A percentile compares a stretch with the other conserved stretches of the same genome.
phyloP scores from a whole-genome alignment of 1,140 invertebrate species.

The Octopus sinensis region DNA sequence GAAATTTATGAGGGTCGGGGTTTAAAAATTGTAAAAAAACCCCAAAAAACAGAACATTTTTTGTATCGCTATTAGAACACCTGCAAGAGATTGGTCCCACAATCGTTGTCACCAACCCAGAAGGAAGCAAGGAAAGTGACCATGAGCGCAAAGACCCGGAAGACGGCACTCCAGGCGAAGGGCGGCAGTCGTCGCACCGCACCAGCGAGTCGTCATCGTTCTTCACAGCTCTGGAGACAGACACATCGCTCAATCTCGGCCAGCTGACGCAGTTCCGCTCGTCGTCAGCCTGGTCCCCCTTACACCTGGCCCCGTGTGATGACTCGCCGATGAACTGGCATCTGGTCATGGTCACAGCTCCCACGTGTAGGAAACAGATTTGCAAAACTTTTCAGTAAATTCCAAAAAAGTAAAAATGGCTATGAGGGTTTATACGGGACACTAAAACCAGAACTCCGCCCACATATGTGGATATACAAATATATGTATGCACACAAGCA shows the following conservation, averaged over 20 bases:
- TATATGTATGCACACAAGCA: no score
- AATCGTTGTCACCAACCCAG: slow-evolving; percentile 22
- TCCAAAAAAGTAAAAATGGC: no score
- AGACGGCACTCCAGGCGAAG: slow-evolving; percentile 1
- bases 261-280: slow-evolving; percentile 15
- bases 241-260: slow-evolving; percentile 18
- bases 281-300: slow-evolving; percentile 9
- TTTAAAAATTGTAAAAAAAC: no score
- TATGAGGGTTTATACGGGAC: no score
- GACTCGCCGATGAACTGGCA: slow-evolving; percentile 9
- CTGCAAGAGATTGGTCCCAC: slow-evolving; percentile 26
- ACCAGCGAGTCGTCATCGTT: slow-evolving; percentile 25
- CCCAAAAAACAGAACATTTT: no score
- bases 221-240: slow-evolving; percentile 25
- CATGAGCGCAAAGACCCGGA: slow-evolving; percentile 20
- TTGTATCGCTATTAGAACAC: slow-evolving; percentile 28
- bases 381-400: no score
- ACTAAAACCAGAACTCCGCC: no score
- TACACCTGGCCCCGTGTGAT: slow-evolving; percentile 21
- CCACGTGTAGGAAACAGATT: no score
- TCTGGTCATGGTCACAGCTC: not conserved
- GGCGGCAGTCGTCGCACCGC: slow-evolving; percentile 3
- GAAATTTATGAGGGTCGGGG: no score
- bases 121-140: slow-evolving; percentile 23
- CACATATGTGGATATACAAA: no score